Evolutionary conservation across 2,888 invertebrate species (phyloP).

Genomic region (Punctoribates punctum): DNA sequence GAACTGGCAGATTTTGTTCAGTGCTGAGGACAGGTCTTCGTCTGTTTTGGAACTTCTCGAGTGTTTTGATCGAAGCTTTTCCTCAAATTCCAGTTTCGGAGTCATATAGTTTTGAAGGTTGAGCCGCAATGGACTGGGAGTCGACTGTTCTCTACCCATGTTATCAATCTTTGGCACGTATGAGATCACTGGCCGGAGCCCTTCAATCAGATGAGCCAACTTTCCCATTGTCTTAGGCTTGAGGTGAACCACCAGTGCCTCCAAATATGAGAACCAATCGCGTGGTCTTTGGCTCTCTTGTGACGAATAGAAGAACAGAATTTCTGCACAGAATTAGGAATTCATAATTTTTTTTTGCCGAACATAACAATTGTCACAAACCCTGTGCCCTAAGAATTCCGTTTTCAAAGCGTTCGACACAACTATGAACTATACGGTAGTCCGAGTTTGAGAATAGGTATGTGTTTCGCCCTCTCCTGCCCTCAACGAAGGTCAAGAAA

Average conservation of each 20-base stretch:
- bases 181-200: background rate
- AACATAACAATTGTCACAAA: no score
- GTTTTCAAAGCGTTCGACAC: no score
- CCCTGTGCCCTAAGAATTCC: no score
- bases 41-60: background rate
- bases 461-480: no score
- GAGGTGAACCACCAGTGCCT: background rate
- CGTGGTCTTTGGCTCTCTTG: background rate
- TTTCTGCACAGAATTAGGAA: background rate
- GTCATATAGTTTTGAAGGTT: background rate
- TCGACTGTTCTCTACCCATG: background rate
- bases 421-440: no score
- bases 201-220: background rate
- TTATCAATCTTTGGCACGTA: no score
- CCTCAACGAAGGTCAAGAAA: no score
- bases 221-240: background rate
- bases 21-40: background rate
- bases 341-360: no score
- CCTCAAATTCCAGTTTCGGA: background rate
- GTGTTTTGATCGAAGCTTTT: background rate
- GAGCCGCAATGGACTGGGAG: background rate
- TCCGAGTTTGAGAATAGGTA: no score
- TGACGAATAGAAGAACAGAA: background rate
- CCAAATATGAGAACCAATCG: slow-evolving; percentile 5
- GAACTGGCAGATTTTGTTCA: background rate